These are phyloP conservation scores for Chiloscyllium plagiosum DNA, from an alignment of 2,113 vertebrate genomes.

Conservation along the genomic window DNA sequence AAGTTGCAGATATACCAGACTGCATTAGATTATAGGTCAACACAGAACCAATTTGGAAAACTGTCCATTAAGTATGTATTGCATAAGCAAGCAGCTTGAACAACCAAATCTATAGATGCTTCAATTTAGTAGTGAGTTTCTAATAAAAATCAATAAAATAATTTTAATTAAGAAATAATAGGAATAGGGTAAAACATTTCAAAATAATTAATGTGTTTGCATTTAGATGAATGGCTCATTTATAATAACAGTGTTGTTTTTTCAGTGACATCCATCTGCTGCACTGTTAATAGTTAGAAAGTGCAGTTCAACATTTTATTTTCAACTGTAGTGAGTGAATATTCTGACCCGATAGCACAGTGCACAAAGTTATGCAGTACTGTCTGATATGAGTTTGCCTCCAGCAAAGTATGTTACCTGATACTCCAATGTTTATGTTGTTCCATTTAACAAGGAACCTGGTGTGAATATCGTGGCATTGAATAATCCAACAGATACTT, in stretches of 20 bases:
- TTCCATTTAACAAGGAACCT: no score
- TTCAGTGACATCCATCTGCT: background rate
- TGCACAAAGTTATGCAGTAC: background rate
- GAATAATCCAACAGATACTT: no score
- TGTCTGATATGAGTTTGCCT: no score
- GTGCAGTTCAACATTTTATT: background rate
- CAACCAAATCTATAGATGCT: no score
- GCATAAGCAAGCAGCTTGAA: no score
- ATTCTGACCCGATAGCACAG: background rate
- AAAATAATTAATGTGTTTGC: background rate
- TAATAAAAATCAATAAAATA: background rate
- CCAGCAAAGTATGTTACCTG: no score
- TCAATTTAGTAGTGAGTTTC: background rate
- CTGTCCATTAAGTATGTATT: no score
- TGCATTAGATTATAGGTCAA: no score
- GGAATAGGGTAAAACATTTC: background rate
- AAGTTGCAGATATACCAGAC: no score
- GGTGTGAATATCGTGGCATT: no score
- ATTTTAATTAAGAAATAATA: background rate
- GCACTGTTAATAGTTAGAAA: background rate
- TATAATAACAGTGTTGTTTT: background rate
- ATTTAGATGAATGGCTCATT: background rate
- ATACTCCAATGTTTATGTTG: no score
- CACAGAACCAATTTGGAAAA: no score
- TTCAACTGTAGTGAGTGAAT: background rate